Percentiles rank a stretch among this genome's conserved stretches.
These are phyloP conservation scores for Sebastes diaconus DNA, from an alignment of 2,797 vertebrate genomes.

Conservation along the genomic window DNA sequence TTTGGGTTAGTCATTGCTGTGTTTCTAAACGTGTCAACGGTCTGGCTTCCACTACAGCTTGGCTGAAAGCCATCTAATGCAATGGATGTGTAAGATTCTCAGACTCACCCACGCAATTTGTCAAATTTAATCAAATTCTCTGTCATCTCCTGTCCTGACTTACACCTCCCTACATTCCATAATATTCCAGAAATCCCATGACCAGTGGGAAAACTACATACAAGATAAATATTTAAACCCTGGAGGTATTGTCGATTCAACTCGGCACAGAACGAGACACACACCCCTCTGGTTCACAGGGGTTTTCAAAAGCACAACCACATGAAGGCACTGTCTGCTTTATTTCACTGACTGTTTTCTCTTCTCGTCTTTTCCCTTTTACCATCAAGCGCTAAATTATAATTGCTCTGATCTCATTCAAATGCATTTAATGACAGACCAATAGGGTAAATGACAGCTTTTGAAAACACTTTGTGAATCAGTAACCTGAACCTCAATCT, in stretches of 20 bases:
- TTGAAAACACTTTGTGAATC: slow-evolving; percentile 65
- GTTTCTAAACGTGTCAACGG: background rate
- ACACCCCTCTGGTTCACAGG: slow-evolving; percentile 34
- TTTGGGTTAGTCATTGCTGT: background rate
- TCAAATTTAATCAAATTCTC: slow-evolving; percentile 5
- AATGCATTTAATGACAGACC: slow-evolving; percentile 70
- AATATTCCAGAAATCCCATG: slow-evolving; percentile 28
- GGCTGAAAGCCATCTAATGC: slow-evolving; percentile 11
- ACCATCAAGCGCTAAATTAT: slow-evolving; percentile 58
- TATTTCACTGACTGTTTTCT: slow-evolving; percentile 41
- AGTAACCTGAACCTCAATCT: slow-evolving; percentile 45
- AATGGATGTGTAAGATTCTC: background rate
- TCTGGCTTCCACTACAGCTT: background rate
- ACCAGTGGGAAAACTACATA: slow-evolving; percentile 21
- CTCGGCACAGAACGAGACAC: slow-evolving; percentile 17
- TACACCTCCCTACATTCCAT: slow-evolving; percentile 17
- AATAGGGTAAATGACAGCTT: slow-evolving; percentile 52
- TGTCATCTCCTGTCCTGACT: background rate
- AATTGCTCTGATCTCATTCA: slow-evolving; percentile 66
- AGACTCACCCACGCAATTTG: background rate
- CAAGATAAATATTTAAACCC: slow-evolving; percentile 42
- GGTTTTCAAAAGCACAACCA: slow-evolving; percentile 63
- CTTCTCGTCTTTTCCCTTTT: slow-evolving; percentile 38
- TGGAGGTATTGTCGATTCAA: slow-evolving; percentile 29
- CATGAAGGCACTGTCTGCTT: slow-evolving; percentile 61